Base-by-base conservation (phyloP, 53 echinoderm and acorn worm species). In the Astropecten irregularis region DNA sequence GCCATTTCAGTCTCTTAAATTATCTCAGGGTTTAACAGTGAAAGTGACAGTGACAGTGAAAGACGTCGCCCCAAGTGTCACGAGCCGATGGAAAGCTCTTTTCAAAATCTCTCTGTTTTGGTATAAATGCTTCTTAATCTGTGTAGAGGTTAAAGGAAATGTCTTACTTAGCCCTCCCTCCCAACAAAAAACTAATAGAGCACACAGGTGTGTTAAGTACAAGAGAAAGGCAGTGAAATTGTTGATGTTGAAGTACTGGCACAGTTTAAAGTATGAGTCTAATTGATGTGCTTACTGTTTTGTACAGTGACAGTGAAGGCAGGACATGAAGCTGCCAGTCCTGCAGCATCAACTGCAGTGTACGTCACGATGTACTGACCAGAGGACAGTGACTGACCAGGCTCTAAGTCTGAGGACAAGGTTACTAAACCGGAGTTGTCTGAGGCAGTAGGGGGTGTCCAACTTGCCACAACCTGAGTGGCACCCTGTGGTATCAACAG, bases 311-410 rank as follows among this genome's bases (percentile, higher is more conserved):
- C 83, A 42, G 65, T 71, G 74, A 88, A 88, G 2, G 73, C 50
- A n/a, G n/a, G n/a, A 66, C 88, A 88, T 9, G 83, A 40, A 4
- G 57, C 88, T 23, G 82, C 54, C 27, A 61, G 71, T 37, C 74
- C 73, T 11, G 40, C 27, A 51, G 44, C 22, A 26, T 88, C 88
- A 0, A 15, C 65, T 19, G 83, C 88, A 10, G 66, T 66, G 28
- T 88, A 88, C 31, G 51, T 52, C 39, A 88, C 88, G 0, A 23
- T 33, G 8, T 83, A 72, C 9, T 25, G 37, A 13, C 88, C 88
- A 1, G 51, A 39, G 16, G 31, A 27, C 65, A 88, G 83, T 2
- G 57, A 62, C n/a, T 63, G 39, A 2, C 65, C 74, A 40, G 88
- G 49, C 16, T 55, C 49, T 29, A 50, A 22, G 55, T 34, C 83